Evolutionary conservation across 1,140 invertebrate genomes (phyloP).

Genomic region (Pogonomyrmex californicus): DNA sequence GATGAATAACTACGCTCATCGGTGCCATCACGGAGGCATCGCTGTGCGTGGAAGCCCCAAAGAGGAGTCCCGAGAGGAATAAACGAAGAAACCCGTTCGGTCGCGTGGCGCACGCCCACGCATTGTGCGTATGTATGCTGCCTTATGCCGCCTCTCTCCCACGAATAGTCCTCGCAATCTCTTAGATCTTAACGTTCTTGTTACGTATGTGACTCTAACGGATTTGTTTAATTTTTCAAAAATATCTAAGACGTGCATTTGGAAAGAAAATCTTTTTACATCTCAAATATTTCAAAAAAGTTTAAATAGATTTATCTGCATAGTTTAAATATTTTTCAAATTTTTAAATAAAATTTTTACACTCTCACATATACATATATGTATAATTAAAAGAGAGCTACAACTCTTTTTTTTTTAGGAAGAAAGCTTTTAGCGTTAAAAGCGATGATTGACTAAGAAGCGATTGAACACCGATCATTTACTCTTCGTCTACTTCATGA

Average conservation of each 20-base stretch:
- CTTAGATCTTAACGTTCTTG: conserved; percentile 65
- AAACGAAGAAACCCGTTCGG: conserved; percentile 79
- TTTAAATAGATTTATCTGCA: neutral
- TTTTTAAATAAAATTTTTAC: neutral
- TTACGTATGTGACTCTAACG: neutral
- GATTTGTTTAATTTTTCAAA: neutral
- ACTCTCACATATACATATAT: no score
- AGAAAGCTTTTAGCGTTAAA: neutral
- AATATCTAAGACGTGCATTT: neutral
- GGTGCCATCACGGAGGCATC: conserved; percentile 56
- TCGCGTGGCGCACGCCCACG: conserved; percentile 83
- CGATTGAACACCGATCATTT: neutral
- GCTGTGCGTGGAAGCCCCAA: conserved; percentile 68
- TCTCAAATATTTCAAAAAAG: neutral
- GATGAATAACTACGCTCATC: conserved; percentile 48
- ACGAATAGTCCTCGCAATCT: conserved; percentile 58
- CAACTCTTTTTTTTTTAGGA: neutral
- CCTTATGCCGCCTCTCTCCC: conserved; percentile 59
- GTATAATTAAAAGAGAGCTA: neutral
- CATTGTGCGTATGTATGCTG: conserved; percentile 74
- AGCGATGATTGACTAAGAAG: conserved; percentile 57
- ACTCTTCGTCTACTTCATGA: conserved; percentile 15
- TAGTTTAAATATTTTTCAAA: neutral
- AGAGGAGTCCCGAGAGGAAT: conserved; percentile 55
- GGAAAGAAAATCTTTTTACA: neutral